Base-by-base conservation (phyloP, 2,797 vertebrate genomes). In the Garrulus glandarius region DNA sequence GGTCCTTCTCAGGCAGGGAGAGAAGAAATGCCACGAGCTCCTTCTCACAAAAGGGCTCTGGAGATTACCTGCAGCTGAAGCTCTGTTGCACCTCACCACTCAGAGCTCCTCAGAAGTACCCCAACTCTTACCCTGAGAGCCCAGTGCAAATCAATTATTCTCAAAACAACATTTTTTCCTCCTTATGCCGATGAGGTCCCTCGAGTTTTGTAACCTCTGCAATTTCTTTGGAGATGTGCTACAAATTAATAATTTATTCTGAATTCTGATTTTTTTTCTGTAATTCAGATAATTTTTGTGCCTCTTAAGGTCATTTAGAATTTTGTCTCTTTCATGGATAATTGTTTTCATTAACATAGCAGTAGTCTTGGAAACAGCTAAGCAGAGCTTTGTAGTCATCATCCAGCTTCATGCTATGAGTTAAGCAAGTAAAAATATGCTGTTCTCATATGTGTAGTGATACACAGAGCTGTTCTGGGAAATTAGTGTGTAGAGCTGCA, bases 341-440 rank as follows among this genome's bases (percentile, higher is more conserved):
- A 70, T 74, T 87, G 27, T 92, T 94, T 95, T 82, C 34, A 47
- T 91, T 82, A 92, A 86, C 56, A 79, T 24, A 88, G 15, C 59
- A 49, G 86, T 90, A 95, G 94, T 76, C 94, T 90, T 92, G 67
- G 92, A 96, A 94, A 94, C 87, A 87, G 50, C 67, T 72, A 59
- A 84, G 59, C 39, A 87, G 81, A 84, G 70, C 4, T 79, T 94
- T 82, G 26, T 65, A 55, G 20, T 49, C 39, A 44, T 69, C 60
- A 50, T 44, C 50, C 43, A 61, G 39, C 39, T 90, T 78, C 30
- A 50, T 61, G 43, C 53, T 78, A 68, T 61, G 80, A 65, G 39
- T 59, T 86, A 72, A 78, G 36, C 43, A 76, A 86, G 47, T 44
- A 8, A 93, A 93, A 84, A 89, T 60, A 80, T 11, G 11, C 36